These are phyloP conservation scores for Botia almorhae DNA, from an alignment of 2,797 vertebrate genomes.

Conservation along the genomic window DNA sequence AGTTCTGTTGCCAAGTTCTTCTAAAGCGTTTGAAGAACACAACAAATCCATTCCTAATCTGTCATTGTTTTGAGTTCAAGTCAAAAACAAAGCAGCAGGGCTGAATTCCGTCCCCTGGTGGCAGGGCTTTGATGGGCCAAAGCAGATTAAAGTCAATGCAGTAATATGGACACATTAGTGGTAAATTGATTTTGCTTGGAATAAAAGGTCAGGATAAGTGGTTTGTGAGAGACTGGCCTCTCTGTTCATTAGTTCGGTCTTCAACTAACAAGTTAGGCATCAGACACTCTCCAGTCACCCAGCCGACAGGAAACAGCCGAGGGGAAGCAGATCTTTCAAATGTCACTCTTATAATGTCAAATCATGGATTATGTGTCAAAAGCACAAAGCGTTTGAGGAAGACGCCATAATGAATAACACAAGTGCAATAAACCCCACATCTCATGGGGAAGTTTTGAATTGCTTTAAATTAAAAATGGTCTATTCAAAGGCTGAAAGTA, in stretches of 20 bases:
- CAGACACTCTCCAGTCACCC: conserved; percentile 63
- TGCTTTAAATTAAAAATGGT: not conserved
- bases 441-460: not conserved
- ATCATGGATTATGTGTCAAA: conserved; percentile 75
- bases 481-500: not conserved
- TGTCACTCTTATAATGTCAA: conserved; percentile 80
- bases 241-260: conserved; percentile 74
- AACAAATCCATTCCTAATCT: conserved; percentile 13
- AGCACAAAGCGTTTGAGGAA: conserved; percentile 60
- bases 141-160: conserved; percentile 72
- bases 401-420: conserved; percentile 31
- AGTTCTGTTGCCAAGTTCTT: not conserved
- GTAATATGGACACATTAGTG: conserved; percentile 76
- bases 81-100: conserved; percentile 53
- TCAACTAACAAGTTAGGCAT: conserved; percentile 32
- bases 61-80: conserved; percentile 38
- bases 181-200: conserved; percentile 78
- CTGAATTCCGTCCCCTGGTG: conserved; percentile 31
- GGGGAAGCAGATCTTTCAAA: conserved; percentile 67
- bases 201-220: conserved; percentile 83
- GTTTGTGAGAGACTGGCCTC: conserved; percentile 68
- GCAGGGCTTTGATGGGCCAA: conserved; percentile 62
- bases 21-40: conserved; percentile 54
- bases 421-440: conserved; percentile 41
- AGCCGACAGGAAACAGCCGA: conserved; percentile 67